phyloP scores from a whole-genome alignment of 2,113 vertebrate genomes.

The Semnopithecus entellus region DNA sequence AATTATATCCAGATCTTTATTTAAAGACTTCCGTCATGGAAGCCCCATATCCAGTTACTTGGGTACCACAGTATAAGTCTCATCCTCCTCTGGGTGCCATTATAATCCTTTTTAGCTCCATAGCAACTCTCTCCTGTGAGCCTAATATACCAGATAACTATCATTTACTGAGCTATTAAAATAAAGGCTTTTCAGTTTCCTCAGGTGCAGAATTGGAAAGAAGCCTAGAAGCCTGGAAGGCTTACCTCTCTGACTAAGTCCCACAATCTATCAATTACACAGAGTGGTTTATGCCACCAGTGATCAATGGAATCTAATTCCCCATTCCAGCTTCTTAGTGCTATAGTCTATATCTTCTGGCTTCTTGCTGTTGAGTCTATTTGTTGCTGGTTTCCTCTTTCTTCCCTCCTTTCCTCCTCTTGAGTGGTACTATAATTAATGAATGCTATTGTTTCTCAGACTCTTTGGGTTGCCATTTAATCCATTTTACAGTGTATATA shows the following conservation, averaged over 20 bases:
- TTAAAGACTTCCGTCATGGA: slow-evolving; percentile 35
- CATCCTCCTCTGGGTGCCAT: slow-evolving; percentile 44
- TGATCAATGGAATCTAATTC: slow-evolving; percentile 62
- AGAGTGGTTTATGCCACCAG: slow-evolving; percentile 57
- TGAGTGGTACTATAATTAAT: slow-evolving; percentile 63
- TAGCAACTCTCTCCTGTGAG: slow-evolving; percentile 69
- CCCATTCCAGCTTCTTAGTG: background rate
- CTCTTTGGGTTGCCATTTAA: slow-evolving; percentile 41
- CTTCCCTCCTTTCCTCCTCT: slow-evolving; percentile 34
- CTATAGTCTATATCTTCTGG: slow-evolving; percentile 12
- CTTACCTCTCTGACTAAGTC: slow-evolving; percentile 64
- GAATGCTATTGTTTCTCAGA: slow-evolving; percentile 60
- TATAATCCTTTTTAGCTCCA: slow-evolving; percentile 72
- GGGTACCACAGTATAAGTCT: slow-evolving; percentile 29
- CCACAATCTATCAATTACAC: slow-evolving; percentile 65
- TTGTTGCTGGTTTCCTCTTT: slow-evolving; percentile 45
- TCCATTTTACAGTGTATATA: slow-evolving; percentile 62
- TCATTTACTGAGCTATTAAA: slow-evolving; percentile 74
- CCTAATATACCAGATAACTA: slow-evolving; percentile 69
- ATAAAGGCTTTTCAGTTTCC: slow-evolving; percentile 69
- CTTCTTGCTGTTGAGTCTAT: slow-evolving; percentile 50
- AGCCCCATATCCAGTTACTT: background rate
- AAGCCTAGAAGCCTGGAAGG: slow-evolving; percentile 61
- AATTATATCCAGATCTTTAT: slow-evolving; percentile 29
- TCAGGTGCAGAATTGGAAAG: slow-evolving; percentile 70